Conservation (phyloP, 2,113 vertebrate genomes). For the Odocoileus virginianus region DNA sequence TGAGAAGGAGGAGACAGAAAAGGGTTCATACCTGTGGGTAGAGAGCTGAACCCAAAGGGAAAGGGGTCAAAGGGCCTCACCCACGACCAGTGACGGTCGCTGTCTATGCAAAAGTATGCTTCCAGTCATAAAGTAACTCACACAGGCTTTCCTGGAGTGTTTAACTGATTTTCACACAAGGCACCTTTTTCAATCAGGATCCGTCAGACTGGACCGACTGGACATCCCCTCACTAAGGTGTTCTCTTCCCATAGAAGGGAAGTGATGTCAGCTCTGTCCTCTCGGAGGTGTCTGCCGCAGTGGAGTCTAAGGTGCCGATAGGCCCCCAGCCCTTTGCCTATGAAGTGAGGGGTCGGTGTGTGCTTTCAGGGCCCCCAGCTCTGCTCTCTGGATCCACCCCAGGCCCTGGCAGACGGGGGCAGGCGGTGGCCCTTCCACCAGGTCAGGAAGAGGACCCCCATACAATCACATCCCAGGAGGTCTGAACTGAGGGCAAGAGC, state of each 20-base stretch:
- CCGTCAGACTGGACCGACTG: neutral
- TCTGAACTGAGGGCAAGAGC: neutral
- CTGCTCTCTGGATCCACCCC: neutral
- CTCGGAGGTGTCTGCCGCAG: accelerated
- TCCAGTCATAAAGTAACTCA: neutral
- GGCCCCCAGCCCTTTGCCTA: neutral
- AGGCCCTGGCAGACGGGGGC: neutral
- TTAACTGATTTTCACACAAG: neutral
- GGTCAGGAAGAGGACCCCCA: neutral
- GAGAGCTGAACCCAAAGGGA: neutral
- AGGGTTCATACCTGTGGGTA: neutral
- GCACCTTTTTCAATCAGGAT: neutral
- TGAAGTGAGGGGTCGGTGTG: neutral
- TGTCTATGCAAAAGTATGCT: neutral
- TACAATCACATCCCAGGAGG: neutral
- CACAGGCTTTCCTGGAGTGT: neutral
- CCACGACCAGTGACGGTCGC: neutral
- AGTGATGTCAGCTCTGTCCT: neutral
- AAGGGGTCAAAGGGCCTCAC: neutral
- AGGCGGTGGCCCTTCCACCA: neutral
- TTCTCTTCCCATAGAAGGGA: neutral
- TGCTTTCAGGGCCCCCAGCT: neutral
- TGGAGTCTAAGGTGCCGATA: neutral
- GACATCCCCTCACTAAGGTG: neutral
- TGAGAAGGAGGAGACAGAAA: neutral